Conservation (phyloP, 2,888 invertebrate species). For the Scaptomyza reducta region DNA sequence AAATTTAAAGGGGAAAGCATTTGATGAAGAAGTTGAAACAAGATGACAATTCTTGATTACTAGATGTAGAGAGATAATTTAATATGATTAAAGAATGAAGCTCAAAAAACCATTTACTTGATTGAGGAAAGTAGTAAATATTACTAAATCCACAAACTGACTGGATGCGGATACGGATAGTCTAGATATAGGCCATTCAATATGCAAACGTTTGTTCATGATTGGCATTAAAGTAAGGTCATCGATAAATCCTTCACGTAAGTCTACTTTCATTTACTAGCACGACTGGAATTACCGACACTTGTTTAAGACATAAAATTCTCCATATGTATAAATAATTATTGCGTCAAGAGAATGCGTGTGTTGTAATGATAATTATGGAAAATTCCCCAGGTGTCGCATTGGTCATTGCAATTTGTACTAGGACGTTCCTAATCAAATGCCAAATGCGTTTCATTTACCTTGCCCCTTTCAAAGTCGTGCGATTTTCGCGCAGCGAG, state of each 20-base stretch:
- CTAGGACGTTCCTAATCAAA: slow-evolving; percentile 17
- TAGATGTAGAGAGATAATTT: not conserved
- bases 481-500: slow-evolving; percentile 30
- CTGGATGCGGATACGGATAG: too few relatives aligned
- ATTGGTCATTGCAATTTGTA: slow-evolving; percentile 37
- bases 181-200: not conserved
- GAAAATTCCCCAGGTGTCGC: slow-evolving; percentile 58
- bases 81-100: too few relatives aligned
- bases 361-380: slow-evolving; percentile 26
- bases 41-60: too few relatives aligned
- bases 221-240: not conserved
- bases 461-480: slow-evolving; percentile 19
- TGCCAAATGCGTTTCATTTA: slow-evolving; percentile 11
- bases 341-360: slow-evolving; percentile 7
- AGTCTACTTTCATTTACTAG: not conserved
- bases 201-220: not conserved
- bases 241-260: slow-evolving; percentile 4
- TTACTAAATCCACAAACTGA: too few relatives aligned
- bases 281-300: not conserved
- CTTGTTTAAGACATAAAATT: not conserved
- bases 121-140: too few relatives aligned
- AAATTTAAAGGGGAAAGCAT: too few relatives aligned
- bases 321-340: not conserved
- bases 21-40: too few relatives aligned
- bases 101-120: too few relatives aligned